phyloP scores from a whole-genome alignment of 2,888 invertebrate species.

The Argynnis bischoffii region DNA sequence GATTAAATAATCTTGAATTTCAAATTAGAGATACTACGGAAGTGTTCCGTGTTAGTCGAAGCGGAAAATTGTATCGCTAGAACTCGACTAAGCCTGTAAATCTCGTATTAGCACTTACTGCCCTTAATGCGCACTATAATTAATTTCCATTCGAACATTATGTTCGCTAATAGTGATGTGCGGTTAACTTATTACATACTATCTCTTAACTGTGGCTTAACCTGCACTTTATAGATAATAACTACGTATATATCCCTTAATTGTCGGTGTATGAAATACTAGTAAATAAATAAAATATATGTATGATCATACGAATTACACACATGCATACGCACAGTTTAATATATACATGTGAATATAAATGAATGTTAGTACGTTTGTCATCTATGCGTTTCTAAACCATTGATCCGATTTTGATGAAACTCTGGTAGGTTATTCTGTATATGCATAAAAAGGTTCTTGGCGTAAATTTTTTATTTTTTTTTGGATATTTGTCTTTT shows the following conservation, averaged over 20 bases:
- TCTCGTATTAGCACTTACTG: slow-evolving; percentile 32
- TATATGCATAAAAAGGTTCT: too few species aligned
- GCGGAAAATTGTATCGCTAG: slow-evolving; percentile 28
- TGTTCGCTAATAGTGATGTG: slow-evolving; percentile 23
- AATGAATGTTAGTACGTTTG: too few species aligned
- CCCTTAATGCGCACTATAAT: slow-evolving; percentile 28
- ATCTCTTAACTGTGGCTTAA: slow-evolving; percentile 7
- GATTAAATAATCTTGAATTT: slow-evolving; percentile 3
- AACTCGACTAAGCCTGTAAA: slow-evolving; percentile 26
- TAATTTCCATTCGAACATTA: slow-evolving; percentile 27
- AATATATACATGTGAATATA: too few species aligned
- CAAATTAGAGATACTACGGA: neutral
- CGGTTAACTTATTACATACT: slow-evolving; percentile 20
- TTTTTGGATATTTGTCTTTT: too few species aligned
- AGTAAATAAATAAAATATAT: too few species aligned
- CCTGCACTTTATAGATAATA: neutral
- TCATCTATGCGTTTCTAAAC: too few species aligned
- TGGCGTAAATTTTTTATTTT: too few species aligned
- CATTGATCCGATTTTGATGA: too few species aligned
- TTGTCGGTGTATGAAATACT: too few species aligned
- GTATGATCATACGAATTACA: too few species aligned
- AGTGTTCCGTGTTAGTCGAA: slow-evolving; percentile 4
- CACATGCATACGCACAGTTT: too few species aligned
- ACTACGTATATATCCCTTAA: neutral
- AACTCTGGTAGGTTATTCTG: too few species aligned